Conservation (phyloP, 2,797 vertebrate genomes). For the Acestrorhynchus altus region DNA sequence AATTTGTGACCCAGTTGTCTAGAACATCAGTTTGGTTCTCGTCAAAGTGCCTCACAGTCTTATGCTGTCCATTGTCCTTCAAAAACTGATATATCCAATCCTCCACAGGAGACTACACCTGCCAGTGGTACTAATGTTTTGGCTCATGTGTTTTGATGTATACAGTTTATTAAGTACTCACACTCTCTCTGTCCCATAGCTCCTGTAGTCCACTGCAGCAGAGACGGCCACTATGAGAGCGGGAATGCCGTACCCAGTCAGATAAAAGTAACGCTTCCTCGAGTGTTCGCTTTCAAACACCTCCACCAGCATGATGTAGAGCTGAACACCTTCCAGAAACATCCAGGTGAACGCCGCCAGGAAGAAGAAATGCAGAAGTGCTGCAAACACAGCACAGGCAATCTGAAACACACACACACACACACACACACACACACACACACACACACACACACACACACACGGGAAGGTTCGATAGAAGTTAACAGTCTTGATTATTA, state of each 20-base stretch:
- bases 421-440: neutral
- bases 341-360: constrained; percentile 99
- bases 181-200: constrained; percentile 96
- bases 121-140: too few species aligned
- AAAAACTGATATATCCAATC: too few species aligned
- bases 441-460: neutral
- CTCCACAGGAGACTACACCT: too few species aligned
- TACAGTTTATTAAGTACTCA: constrained; percentile 75
- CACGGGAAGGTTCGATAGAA: neutral
- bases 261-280: constrained; percentile 91
- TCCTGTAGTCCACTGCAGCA: constrained; percentile 93
- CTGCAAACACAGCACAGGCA: constrained; percentile 94
- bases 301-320: constrained; percentile 98
- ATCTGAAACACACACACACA: constrained; percentile 76
- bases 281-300: constrained; percentile 98
- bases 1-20: too few species aligned
- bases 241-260: constrained; percentile 94
- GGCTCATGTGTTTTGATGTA: too few species aligned
- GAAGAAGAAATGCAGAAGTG: constrained; percentile 98
- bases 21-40: too few species aligned
- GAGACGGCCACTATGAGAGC: constrained; percentile 94
- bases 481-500: constrained; percentile 11
- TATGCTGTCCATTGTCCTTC: too few species aligned
- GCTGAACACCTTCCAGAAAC: constrained; percentile 97
- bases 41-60: too few species aligned